Conservation (phyloP, 2,888 invertebrate genomes). For the Tipula vernalis region DNA sequence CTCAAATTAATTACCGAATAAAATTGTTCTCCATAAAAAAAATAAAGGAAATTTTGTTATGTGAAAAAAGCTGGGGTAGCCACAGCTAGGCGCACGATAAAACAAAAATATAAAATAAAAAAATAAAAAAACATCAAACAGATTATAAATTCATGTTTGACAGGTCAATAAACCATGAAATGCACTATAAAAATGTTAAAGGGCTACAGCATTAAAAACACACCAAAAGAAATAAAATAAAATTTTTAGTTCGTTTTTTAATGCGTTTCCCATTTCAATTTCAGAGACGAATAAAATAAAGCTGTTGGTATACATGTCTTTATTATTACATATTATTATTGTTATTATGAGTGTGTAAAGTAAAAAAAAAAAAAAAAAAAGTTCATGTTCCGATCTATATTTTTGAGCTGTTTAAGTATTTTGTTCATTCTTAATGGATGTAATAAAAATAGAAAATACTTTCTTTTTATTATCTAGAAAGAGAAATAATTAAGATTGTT, state of each 20-base stretch:
- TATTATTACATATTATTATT: not conserved
- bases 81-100: not conserved
- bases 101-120: not conserved
- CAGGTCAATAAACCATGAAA: constrained; percentile 12
- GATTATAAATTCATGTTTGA: constrained; percentile 12
- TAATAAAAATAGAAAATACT: not conserved
- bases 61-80: not conserved
- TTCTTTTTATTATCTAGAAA: not conserved
- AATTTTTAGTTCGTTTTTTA: not conserved
- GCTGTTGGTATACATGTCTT: not conserved
- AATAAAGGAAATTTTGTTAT: not conserved
- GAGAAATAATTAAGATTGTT: not conserved
- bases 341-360: not conserved
- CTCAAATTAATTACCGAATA: not conserved
- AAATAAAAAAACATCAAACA: not conserved
- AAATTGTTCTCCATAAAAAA: not conserved
- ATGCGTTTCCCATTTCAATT: not conserved
- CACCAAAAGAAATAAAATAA: not conserved
- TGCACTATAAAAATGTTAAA: not conserved
- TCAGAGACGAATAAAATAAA: not conserved
- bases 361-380: not conserved
- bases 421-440: not conserved
- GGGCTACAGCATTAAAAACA: not conserved
- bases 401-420: not conserved
- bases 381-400: not conserved